Evolutionary conservation across 2,888 invertebrate species (phyloP).

Genomic region (Himalopsyche tibetana): DNA sequence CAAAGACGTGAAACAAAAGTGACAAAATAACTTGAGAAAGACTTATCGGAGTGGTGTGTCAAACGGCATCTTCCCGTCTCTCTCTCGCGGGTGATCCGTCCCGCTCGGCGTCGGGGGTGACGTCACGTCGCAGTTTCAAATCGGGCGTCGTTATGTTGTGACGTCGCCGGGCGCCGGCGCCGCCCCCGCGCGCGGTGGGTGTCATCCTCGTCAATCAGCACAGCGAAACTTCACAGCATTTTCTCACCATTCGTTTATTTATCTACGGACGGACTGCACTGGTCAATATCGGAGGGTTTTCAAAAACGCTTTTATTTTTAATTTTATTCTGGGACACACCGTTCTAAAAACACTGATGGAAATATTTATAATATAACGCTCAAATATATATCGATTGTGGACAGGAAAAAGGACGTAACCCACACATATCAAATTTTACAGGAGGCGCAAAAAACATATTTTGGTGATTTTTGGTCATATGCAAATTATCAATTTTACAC

Average conservation of each 20-base stretch:
- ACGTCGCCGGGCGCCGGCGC: not conserved
- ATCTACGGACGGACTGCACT: no score
- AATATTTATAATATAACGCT: no score
- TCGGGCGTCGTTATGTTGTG: constrained; percentile 26
- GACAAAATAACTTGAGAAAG: not conserved
- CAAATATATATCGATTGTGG: no score
- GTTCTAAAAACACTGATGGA: no score
- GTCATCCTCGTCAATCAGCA: not conserved
- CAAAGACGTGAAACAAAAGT: not conserved
- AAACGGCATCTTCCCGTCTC: not conserved
- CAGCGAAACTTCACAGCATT: not conserved
- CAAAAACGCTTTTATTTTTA: no score
- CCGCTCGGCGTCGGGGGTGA: not conserved
- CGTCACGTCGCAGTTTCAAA: constrained; percentile 4
- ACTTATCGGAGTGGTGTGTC: not conserved
- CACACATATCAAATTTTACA: no score
- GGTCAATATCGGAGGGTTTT: no score
- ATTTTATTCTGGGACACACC: no score
- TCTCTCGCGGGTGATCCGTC: not conserved
- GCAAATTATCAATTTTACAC: no score
- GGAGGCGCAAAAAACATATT: no score
- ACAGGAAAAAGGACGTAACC: no score
- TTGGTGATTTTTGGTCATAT: no score
- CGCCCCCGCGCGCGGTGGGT: not conserved
- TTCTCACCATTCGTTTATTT: not conserved